A percentile compares a stretch with the other conserved stretches of the same genome.
Conservation (phyloP, 2,888 invertebrate species). For the Agrilus biguttatus region DNA sequence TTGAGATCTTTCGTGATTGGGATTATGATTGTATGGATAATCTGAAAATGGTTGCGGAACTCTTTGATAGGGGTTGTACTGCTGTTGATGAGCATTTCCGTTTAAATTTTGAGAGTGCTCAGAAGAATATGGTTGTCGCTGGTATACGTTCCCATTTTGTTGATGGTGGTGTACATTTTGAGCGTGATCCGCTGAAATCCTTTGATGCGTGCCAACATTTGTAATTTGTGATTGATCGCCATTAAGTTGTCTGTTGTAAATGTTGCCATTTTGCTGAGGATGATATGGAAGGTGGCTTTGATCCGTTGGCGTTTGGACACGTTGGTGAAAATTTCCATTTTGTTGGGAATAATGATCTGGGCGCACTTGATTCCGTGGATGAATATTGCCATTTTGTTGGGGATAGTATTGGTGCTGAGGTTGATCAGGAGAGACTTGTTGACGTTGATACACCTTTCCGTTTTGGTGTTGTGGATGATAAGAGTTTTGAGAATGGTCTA, state of each 20-base stretch:
- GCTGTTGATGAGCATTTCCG: conserved; percentile 3
- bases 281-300: conserved; percentile 3
- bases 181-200: conserved; percentile 3
- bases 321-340: conserved; percentile 7
- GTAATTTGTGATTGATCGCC: conserved; percentile 4
- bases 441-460: conserved; percentile 1
- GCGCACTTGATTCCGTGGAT: conserved; percentile 3
- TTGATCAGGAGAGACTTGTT: conserved; percentile 19
- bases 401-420: conserved; percentile 5
- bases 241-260: conserved; percentile 2
- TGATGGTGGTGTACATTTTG: conserved; percentile 10
- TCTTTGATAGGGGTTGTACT: conserved; percentile 5
- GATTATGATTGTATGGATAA: background rate
- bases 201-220: conserved; percentile 7
- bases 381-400: background rate
- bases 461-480: conserved; percentile 15
- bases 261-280: conserved; percentile 2
- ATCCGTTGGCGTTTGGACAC: conserved; percentile 10
- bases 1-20: background rate
- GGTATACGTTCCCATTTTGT: conserved; percentile 4
- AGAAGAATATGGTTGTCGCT: conserved; percentile 1
- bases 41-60: conserved; percentile 4
- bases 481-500: background rate
- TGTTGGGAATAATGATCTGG: conserved; percentile 18
- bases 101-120: conserved; percentile 7